Conservation (phyloP, 2,888 invertebrate species). For the Apomyelois bistriatella region DNA sequence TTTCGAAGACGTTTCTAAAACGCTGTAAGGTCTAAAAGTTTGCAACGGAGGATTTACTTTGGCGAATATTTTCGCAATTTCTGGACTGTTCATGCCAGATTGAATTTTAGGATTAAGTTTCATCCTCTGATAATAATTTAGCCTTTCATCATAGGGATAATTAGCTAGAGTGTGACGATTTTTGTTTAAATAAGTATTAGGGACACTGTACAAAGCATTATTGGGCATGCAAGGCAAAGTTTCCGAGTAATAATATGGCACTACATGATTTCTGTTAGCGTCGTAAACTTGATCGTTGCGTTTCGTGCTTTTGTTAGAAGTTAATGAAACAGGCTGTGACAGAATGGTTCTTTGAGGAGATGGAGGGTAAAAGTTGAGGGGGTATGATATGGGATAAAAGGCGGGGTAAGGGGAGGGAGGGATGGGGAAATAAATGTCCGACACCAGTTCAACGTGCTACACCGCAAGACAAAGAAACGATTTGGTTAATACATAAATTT, state of each 20-base stretch:
- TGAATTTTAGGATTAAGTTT: constrained; percentile 48
- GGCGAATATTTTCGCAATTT: constrained; percentile 45
- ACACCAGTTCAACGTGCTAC: constrained; percentile 87
- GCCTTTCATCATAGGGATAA: constrained; percentile 58
- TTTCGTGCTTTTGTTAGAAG: constrained; percentile 48
- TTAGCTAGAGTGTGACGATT: constrained; percentile 60
- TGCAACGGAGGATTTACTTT: constrained; percentile 52
- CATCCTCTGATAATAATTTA: constrained; percentile 46
- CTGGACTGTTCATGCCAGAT: constrained; percentile 46
- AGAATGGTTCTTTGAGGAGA: constrained; percentile 52
- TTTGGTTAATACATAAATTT: constrained; percentile 58
- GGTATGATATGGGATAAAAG: constrained; percentile 68
- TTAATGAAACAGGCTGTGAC: constrained; percentile 55
- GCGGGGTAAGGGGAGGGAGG: constrained; percentile 69
- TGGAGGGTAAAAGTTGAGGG: constrained; percentile 69
- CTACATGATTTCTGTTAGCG: constrained; percentile 78
- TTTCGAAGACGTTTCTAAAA: constrained; percentile 57
- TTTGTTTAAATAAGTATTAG: constrained; percentile 40
- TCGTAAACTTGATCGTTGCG: constrained; percentile 72
- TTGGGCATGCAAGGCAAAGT: constrained; percentile 69
- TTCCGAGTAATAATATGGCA: constrained; percentile 73
- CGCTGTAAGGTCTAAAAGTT: constrained; percentile 66
- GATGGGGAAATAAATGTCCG: constrained; percentile 85
- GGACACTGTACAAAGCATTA: constrained; percentile 50
- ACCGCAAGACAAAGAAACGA: constrained; percentile 76